Evolutionary conservation across 1,140 invertebrate genomes (phyloP).

Genomic region (Bombus cullumanus): DNA sequence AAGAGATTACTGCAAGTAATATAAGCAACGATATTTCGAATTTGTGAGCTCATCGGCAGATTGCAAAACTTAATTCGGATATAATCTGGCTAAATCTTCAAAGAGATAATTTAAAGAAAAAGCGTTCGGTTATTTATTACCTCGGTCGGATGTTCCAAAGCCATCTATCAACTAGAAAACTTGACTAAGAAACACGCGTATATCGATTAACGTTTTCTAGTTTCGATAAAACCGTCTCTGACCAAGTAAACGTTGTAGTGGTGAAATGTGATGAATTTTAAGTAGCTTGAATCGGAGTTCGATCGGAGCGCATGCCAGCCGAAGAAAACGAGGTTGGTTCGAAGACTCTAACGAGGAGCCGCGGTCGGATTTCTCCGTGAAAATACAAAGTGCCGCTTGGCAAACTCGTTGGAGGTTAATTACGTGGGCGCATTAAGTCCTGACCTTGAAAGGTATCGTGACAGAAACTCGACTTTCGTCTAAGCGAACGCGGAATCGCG

Average conservation of each 20-base stretch:
- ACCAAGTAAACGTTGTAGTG: neutral
- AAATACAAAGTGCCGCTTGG: conserved; percentile 6
- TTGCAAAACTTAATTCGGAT: too few relatives aligned
- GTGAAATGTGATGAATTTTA: conserved; percentile 28
- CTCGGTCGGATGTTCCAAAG: too few relatives aligned
- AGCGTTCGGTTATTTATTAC: too few relatives aligned
- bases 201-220: neutral
- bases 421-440: neutral
- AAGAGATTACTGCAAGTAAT: too few relatives aligned
- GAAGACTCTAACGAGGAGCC: conserved; percentile 25
- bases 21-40: too few relatives aligned
- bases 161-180: too few relatives aligned
- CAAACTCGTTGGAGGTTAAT: conserved; percentile 18
- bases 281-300: conserved; percentile 1
- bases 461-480: conserved; percentile 16
- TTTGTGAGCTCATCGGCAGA: too few relatives aligned
- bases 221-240: neutral
- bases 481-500: neutral
- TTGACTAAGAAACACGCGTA: too few relatives aligned
- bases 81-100: too few relatives aligned
- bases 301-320: too few relatives aligned
- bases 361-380: conserved; percentile 8
- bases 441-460: conserved; percentile 16
- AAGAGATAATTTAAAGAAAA: too few relatives aligned
- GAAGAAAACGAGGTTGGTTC: conserved; percentile 2